Evolutionary conservation across 1,140 invertebrate species (phyloP).

Genomic region (Pomacea maculata): DNA sequence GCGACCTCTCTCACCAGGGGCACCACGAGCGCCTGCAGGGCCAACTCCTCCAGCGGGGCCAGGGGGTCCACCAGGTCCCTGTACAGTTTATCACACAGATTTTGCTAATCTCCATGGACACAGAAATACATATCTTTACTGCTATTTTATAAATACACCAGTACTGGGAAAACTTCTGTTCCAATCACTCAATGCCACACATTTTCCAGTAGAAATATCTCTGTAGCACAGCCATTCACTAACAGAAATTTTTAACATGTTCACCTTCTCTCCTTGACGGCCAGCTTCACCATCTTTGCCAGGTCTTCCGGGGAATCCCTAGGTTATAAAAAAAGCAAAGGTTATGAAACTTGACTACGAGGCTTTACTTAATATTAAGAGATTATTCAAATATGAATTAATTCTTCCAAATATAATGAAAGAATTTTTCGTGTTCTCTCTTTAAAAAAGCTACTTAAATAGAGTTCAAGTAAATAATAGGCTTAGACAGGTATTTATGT

Average conservation of each 20-base stretch:
- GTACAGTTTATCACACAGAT: not conserved
- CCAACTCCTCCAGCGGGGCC: conserved; percentile 86
- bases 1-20: conserved; percentile 84
- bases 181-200: not conserved
- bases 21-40: conserved; percentile 78
- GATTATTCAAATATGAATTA: not conserved
- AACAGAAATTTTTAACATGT: not conserved
- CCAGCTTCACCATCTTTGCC: conserved; percentile 45
- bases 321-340: not conserved
- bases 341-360: not conserved
- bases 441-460: not conserved
- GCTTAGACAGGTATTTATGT: not conserved
- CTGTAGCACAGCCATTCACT: not conserved
- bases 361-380: not conserved
- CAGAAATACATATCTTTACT: not conserved
- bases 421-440: too few species aligned
- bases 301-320: conserved; percentile 42
- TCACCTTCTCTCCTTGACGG: conserved; percentile 48
- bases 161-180: too few species aligned
- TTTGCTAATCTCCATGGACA: not conserved
- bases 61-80: conserved; percentile 81
- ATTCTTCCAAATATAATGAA: not conserved
- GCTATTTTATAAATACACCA: not conserved
- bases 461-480: not conserved
- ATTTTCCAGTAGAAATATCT: not conserved